phyloP scores from a whole-genome alignment of 2,888 invertebrate genomes.

The Philereme vetulata region DNA sequence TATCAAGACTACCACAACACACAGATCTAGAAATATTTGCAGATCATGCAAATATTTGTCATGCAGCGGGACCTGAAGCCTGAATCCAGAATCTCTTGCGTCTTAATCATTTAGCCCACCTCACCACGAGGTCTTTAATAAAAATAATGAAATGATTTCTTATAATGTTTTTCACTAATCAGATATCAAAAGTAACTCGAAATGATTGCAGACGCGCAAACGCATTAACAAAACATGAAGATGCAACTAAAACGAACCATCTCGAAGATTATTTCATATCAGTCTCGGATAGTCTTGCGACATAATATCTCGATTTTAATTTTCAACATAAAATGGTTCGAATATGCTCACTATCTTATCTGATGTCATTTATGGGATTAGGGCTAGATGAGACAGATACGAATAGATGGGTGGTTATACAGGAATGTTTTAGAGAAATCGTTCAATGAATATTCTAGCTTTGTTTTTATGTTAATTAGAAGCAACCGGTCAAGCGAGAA shows the following conservation, averaged over 20 bases:
- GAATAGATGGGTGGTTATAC: constrained; percentile 68
- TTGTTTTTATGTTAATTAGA: constrained; percentile 80
- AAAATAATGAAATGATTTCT: no score
- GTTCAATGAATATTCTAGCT: constrained; percentile 74
- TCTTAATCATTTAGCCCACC: no score
- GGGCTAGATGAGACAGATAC: constrained; percentile 77
- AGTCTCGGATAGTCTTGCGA: constrained; percentile 33
- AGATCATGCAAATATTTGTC: no score
- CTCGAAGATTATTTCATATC: constrained; percentile 24
- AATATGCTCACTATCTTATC: constrained; percentile 68
- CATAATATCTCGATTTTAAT: constrained; percentile 54
- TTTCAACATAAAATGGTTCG: constrained; percentile 52
- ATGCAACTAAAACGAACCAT: constrained; percentile 9
- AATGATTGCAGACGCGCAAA: constrained; percentile 16
- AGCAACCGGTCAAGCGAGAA: constrained; percentile 62
- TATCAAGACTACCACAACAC: no score
- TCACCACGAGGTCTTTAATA: no score
- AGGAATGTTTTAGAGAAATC: constrained; percentile 70
- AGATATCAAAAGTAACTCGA: background rate
- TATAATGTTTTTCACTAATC: no score
- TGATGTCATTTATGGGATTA: constrained; percentile 82
- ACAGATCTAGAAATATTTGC: no score
- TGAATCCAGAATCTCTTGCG: no score
- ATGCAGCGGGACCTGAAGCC: no score
- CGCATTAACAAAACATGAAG: constrained; percentile 21